Evolutionary conservation across 2,888 invertebrate genomes (phyloP).

Genomic region (Agriopis marginaria): DNA sequence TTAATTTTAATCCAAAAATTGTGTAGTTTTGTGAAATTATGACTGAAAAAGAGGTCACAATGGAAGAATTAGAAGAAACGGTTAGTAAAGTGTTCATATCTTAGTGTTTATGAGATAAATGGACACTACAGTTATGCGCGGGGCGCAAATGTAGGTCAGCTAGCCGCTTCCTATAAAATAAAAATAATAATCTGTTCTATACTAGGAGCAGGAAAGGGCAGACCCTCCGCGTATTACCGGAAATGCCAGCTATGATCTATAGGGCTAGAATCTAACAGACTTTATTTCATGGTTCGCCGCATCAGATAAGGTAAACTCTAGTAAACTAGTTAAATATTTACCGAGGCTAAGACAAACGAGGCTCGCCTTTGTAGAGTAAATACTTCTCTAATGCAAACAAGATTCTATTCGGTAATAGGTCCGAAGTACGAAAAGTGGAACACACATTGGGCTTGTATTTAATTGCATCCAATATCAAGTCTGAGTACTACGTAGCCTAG

Average conservation of each 20-base stretch:
- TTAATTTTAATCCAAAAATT: conserved; percentile 49
- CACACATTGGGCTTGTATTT: background rate
- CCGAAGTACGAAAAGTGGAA: background rate
- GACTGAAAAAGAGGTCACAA: conserved; percentile 76
- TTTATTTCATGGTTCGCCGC: conserved; percentile 20
- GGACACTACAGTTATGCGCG: conserved; percentile 26
- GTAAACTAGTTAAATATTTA: conserved; percentile 32
- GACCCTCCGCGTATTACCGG: conserved; percentile 13
- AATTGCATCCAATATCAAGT: background rate
- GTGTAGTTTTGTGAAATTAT: conserved; percentile 58
- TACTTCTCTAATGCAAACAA: conserved; percentile 8
- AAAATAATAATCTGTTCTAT: conserved; percentile 51
- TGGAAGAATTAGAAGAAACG: conserved; percentile 79
- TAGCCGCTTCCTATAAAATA: conserved; percentile 65
- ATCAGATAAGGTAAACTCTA: background rate
- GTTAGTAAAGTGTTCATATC: conserved; percentile 57
- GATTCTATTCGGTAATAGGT: background rate
- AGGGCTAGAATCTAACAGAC: background rate
- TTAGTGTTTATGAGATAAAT: conserved; percentile 29
- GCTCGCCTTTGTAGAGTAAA: conserved; percentile 14
- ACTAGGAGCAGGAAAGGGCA: conserved; percentile 29
- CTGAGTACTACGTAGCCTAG: background rate
- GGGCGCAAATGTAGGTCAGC: conserved; percentile 65
- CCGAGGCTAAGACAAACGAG: conserved; percentile 29
- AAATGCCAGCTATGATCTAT: conserved; percentile 9